Evolutionary conservation across 2,113 vertebrate species (phyloP).

Genomic region (Nannobrachium achirus): DNA sequence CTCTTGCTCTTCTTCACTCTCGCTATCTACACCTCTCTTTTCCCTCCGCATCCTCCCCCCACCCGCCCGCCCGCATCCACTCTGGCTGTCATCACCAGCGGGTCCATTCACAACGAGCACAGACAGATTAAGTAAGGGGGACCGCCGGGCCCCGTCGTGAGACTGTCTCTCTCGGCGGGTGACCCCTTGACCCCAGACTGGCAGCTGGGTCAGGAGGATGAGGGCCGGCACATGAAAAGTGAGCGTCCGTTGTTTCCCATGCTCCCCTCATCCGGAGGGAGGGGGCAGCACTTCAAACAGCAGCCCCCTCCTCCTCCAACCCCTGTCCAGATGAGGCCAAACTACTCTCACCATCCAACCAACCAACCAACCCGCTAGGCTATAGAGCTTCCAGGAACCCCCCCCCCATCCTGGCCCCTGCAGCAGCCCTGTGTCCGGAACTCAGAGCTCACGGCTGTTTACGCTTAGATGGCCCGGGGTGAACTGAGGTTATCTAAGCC

Average conservation of each 20-base stretch:
- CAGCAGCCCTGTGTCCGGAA: slow-evolving; percentile 54
- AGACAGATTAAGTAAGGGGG: slow-evolving; percentile 57
- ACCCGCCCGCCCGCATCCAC: neutral
- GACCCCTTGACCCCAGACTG: slow-evolving; percentile 52
- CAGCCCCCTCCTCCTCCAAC: slow-evolving; percentile 53
- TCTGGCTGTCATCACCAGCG: slow-evolving; percentile 35
- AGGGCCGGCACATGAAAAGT: slow-evolving; percentile 60
- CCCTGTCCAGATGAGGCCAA: slow-evolving; percentile 56
- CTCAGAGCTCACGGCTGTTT: slow-evolving; percentile 62
- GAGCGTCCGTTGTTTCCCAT: slow-evolving; percentile 65
- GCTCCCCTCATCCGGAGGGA: slow-evolving; percentile 51
- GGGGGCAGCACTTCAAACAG: slow-evolving; percentile 67
- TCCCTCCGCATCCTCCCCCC: slow-evolving; percentile 18
- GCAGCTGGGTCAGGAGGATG: slow-evolving; percentile 51
- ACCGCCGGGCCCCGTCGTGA: slow-evolving; percentile 6
- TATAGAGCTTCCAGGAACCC: slow-evolving; percentile 44
- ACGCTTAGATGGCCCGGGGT: slow-evolving; percentile 62
- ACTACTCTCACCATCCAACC: slow-evolving; percentile 45
- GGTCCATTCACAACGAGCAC: slow-evolving; percentile 27
- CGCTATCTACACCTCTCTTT: slow-evolving; percentile 38
- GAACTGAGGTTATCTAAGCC: slow-evolving; percentile 69
- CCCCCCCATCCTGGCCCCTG: slow-evolving; percentile 6
- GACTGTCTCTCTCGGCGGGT: slow-evolving; percentile 20
- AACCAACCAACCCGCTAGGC: too few species aligned
- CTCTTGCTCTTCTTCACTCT: slow-evolving; percentile 33